These are phyloP conservation scores for Orgyia antiqua DNA, from an alignment of 2,888 invertebrate genomes.

Conservation along the genomic window DNA sequence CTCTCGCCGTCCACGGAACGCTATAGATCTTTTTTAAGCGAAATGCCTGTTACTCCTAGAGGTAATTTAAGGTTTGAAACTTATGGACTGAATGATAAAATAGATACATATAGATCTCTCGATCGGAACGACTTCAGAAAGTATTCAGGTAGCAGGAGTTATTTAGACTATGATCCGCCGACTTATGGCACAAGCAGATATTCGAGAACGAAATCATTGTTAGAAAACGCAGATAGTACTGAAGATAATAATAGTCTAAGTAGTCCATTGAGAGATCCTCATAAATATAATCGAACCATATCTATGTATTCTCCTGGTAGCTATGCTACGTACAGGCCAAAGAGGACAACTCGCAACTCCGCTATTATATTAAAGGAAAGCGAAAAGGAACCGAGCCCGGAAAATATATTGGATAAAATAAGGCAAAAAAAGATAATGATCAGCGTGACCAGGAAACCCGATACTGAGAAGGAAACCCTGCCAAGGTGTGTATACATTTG, in stretches of 20 bases:
- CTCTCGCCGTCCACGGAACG: conserved; percentile 65
- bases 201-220: conserved; percentile 63
- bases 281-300: conserved; percentile 64
- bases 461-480: conserved; percentile 58
- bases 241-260: conserved; percentile 50
- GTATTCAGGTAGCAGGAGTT: conserved; percentile 57
- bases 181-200: conserved; percentile 61
- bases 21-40: conserved; percentile 57
- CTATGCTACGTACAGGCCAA: conserved; percentile 72
- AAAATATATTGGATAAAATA: conserved; percentile 72
- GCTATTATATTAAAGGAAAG: conserved; percentile 72
- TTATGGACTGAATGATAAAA: conserved; percentile 62
- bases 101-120: conserved; percentile 67
- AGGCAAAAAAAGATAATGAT: conserved; percentile 68
- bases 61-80: conserved; percentile 56
- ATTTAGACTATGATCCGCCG: conserved; percentile 65
- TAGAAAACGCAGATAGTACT: conserved; percentile 56
- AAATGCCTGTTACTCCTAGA: conserved; percentile 50
- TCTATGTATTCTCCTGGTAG: conserved; percentile 72
- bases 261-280: conserved; percentile 51
- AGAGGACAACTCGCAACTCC: conserved; percentile 67
- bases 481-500: conserved; percentile 69
- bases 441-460: conserved; percentile 69
- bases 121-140: conserved; percentile 70
- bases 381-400: conserved; percentile 70